Conservation (phyloP, 2,888 invertebrate species). For the Brenthis daphne region DNA sequence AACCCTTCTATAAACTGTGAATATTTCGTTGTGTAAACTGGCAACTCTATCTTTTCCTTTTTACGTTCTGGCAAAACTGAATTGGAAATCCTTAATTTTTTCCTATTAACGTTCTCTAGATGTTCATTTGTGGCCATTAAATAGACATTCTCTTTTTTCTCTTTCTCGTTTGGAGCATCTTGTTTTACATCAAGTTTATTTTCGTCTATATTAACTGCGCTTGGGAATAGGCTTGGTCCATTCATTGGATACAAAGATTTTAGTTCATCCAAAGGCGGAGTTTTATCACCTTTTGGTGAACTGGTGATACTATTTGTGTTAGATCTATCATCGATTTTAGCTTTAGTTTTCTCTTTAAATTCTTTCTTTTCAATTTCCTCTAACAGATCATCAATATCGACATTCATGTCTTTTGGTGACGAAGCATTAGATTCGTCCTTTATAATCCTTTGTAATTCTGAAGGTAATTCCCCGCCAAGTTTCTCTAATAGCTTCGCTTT, state of each 20-base stretch:
- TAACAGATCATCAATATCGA: conserved; percentile 67
- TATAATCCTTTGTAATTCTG: conserved; percentile 73
- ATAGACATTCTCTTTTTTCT: conserved; percentile 68
- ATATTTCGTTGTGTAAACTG: conserved; percentile 74
- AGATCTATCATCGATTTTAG: conserved; percentile 44
- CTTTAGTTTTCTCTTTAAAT: conserved; percentile 55
- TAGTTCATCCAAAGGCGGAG: conserved; percentile 51
- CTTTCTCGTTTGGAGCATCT: conserved; percentile 47
- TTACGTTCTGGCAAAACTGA: conserved; percentile 68
- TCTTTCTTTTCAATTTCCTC: conserved; percentile 73
- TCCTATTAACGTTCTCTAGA: conserved; percentile 55
- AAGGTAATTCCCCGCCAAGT: conserved; percentile 78
- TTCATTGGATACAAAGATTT: conserved; percentile 54
- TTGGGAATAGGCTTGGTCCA: conserved; percentile 49
- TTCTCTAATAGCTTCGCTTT: conserved; percentile 79
- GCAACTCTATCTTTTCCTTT: conserved; percentile 57
- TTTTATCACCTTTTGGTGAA: conserved; percentile 53
- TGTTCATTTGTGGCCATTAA: conserved; percentile 55
- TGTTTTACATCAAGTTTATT: conserved; percentile 46
- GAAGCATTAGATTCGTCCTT: conserved; percentile 57
- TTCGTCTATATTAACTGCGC: conserved; percentile 49
- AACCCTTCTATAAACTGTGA: conserved; percentile 72
- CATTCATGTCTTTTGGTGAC: conserved; percentile 48
- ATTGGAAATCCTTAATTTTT: conserved; percentile 72
- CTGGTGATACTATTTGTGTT: conserved; percentile 49